Evolutionary conservation across 2,888 invertebrate genomes (phyloP).

Genomic region (Agelastica alni): DNA sequence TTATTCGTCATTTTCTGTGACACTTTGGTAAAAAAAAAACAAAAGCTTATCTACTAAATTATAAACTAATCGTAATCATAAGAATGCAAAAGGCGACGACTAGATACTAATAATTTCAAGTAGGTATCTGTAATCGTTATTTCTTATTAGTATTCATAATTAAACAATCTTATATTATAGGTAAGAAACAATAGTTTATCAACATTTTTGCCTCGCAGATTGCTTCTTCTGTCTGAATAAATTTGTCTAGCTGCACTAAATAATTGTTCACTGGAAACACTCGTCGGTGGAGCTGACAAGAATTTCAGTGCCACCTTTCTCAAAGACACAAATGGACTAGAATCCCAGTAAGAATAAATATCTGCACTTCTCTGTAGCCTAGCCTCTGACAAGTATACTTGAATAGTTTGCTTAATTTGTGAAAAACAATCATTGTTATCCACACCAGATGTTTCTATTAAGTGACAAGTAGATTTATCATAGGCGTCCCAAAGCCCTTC

Average conservation of each 20-base stretch:
- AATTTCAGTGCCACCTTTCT: not conserved
- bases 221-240: not conserved
- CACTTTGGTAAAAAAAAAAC: too few species aligned
- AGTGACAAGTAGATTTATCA: not conserved
- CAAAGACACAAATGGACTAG: constrained; percentile 5
- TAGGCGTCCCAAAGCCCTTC: not conserved
- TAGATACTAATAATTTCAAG: too few species aligned
- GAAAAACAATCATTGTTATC: not conserved
- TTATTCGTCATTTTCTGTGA: too few species aligned
- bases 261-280: not conserved
- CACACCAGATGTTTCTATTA: constrained; percentile 2
- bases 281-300: not conserved
- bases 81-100: too few species aligned
- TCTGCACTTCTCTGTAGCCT: constrained; percentile 1
- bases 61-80: too few species aligned
- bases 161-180: not conserved
- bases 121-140: not conserved
- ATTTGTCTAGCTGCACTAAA: not conserved
- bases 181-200: constrained; percentile 1
- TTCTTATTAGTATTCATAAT: not conserved
- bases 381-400: constrained; percentile 1
- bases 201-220: not conserved
- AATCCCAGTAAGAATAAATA: not conserved
- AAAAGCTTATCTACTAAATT: too few species aligned
- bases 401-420: constrained; percentile 5